These are phyloP conservation scores for Oncorhynchus nerka DNA, from an alignment of 2,113 vertebrate genomes.

Conservation along the genomic window DNA sequence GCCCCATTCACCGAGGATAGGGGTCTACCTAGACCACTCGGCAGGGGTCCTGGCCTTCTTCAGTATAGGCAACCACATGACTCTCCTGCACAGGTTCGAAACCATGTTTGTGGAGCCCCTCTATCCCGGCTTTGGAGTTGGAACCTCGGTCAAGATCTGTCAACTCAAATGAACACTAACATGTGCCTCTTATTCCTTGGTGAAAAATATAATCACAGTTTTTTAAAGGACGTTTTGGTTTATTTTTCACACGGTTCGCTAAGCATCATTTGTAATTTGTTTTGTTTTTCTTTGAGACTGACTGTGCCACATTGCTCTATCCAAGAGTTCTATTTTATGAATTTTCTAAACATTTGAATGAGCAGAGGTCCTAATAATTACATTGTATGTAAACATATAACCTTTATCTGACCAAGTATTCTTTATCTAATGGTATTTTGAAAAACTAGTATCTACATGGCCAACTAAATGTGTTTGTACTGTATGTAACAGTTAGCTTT, in stretches of 20 bases:
- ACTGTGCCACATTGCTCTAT: conserved; percentile 4
- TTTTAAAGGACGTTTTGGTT: background rate
- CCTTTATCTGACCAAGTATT: background rate
- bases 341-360: background rate
- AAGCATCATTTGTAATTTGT: background rate
- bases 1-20: conserved; percentile 78
- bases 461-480: background rate
- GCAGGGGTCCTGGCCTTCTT: conserved; percentile 85
- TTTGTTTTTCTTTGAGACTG: conserved; percentile 7
- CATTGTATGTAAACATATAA: background rate
- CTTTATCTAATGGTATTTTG: background rate
- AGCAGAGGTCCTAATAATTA: background rate
- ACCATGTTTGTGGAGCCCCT: conserved; percentile 79
- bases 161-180: conserved; percentile 66
- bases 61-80: conserved; percentile 75
- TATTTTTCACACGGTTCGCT: background rate
- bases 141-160: conserved; percentile 79
- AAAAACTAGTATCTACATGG: background rate
- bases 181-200: background rate
- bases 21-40: conserved; percentile 82
- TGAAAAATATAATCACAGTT: background rate
- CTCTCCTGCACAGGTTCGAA: conserved; percentile 81
- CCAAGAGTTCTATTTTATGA: background rate
- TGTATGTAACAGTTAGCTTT: background rate
- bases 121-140: conserved; percentile 88